Evolutionary conservation across 2,888 invertebrate genomes (phyloP), one percentile per base, ranked within the genome.

Genomic region (Galerucella nymphaeae): DNA sequence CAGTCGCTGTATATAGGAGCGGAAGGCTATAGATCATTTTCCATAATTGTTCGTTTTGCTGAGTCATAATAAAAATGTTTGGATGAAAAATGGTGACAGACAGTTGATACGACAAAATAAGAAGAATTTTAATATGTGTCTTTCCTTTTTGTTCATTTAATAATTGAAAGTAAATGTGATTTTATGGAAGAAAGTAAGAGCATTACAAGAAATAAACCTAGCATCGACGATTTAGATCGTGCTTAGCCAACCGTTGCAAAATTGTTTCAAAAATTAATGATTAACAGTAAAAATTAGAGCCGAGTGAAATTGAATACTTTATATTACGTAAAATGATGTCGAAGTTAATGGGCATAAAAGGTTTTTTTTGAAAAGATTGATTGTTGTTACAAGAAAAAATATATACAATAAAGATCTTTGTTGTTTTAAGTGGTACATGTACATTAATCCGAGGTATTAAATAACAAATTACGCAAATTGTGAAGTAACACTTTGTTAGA

Each of bases 261-360:
- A 59, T 2, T 13, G 30, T 14, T 30, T 4, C 2, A 23, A 58
- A 58, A 23, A 59, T 11, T 38, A 59, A 30, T 59, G 9, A 55
- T 18, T 18, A 55, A 42, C 3, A 45, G 38, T 30, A 59, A 59
- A 59, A 59, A n/a, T 8, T 20, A 11, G 13, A 14, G 1, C 14
- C n/a, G 20, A 59, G 58, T 38, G 30, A 59, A 30, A 59, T 59
- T 30, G n/a, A 11, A 23, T 59, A 59, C 14, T 30, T 30, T 30
- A 30, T 23, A 30, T 59, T 59, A n/a, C 11, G 23, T 23, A 38
- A 30, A 8, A 30, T 20, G 2, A 30, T 59, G 58, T 59, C 20
- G 20, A 57, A 55, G 10, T 55, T 55, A 55, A 55, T 55, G 55
- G 13, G n/a, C 55, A 20, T 55, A 55, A 55, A 55, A 55, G 55